Evolutionary conservation across 2,113 vertebrate species (phyloP).

Genomic region (Chrysochloris asiatica): DNA sequence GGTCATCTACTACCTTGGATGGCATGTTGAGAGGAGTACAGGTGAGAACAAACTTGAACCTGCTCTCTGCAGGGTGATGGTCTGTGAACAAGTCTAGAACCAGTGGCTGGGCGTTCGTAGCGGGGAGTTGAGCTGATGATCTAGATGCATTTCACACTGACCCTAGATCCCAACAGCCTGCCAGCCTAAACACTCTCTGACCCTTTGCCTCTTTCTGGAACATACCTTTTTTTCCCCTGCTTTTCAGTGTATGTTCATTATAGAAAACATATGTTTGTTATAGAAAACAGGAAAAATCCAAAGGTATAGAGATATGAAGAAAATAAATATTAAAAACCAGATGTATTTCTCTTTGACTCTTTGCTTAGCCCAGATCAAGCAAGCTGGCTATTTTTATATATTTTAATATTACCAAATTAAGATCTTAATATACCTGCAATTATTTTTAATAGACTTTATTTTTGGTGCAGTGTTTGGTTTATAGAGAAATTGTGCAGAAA

Average conservation of each 20-base stretch:
- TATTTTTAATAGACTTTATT: neutral
- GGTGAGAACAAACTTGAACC: too few relatives aligned
- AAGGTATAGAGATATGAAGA: neutral
- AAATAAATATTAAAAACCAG: neutral
- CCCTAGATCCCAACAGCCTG: neutral
- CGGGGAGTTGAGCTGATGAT: neutral
- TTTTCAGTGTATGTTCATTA: neutral
- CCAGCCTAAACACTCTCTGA: neutral
- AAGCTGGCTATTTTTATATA: neutral
- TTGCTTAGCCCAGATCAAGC: neutral
- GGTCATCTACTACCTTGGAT: neutral
- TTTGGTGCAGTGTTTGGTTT: neutral
- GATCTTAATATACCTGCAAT: constrained; percentile 22
- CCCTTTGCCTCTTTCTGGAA: neutral
- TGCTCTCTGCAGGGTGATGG: neutral
- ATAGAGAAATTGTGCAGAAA: neutral
- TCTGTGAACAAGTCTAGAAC: neutral
- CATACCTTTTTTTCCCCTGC: neutral
- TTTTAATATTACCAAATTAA: constrained; percentile 47
- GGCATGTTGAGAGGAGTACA: neutral
- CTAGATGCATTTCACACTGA: neutral
- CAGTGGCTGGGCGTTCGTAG: fast-evolving
- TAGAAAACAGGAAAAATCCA: neutral
- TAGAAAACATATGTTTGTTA: neutral
- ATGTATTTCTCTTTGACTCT: neutral